Conservation (phyloP, 2,888 invertebrate species). For the Chydorus sphaericus region DNA sequence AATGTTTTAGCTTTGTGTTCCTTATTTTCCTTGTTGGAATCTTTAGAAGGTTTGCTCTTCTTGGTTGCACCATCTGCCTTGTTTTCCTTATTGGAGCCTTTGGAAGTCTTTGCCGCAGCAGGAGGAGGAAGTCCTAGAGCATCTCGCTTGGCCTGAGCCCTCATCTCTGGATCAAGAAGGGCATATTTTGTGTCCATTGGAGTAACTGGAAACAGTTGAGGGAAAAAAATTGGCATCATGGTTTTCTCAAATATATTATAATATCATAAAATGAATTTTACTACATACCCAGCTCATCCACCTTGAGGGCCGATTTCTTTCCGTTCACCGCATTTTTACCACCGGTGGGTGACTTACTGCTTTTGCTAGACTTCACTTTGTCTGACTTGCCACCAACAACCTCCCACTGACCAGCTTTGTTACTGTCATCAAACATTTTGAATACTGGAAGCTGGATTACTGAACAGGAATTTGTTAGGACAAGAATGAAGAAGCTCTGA, state of each 20-base stretch:
- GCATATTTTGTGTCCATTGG: slow-evolving; percentile 9
- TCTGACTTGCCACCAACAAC: slow-evolving; percentile 9
- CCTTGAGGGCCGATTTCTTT: slow-evolving; percentile 2
- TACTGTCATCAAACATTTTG: neutral
- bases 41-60: slow-evolving; percentile 10
- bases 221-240: neutral
- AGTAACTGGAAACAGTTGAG: neutral
- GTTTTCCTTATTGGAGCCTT: neutral
- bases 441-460: too few relatives aligned
- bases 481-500: too few relatives aligned
- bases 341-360: neutral
- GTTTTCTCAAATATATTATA: neutral
- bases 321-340: neutral
- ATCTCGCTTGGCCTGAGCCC: slow-evolving; percentile 5
- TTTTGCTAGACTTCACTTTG: neutral
- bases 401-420: slow-evolving; percentile 11
- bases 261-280: neutral
- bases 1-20: neutral
- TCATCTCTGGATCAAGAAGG: slow-evolving; percentile 7
- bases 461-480: too few relatives aligned
- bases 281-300: slow-evolving; percentile 12
- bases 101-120: neutral
- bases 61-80: neutral
- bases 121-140: neutral
- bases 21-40: neutral